phyloP scores from a whole-genome alignment of 2,888 invertebrate species.

The Osedax frankpressi region DNA sequence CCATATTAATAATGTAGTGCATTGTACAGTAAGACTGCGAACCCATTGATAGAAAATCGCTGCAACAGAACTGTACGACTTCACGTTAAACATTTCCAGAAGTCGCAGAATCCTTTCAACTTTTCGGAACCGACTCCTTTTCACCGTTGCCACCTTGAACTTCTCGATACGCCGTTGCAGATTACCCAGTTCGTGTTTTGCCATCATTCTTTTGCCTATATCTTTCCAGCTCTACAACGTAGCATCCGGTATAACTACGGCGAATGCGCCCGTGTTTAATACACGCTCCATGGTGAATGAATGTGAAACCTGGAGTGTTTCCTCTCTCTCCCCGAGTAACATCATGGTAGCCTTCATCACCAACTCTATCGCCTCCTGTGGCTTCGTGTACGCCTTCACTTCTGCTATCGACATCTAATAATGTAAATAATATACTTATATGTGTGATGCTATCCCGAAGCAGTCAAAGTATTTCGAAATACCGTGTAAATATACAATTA shows the following conservation, averaged over 20 bases:
- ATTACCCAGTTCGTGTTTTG: not conserved
- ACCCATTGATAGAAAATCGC: conserved; percentile 1
- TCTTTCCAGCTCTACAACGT: conserved; percentile 1
- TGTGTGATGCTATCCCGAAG: no score
- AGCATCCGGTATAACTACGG: no score
- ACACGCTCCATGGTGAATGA: no score
- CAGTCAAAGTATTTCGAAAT: no score
- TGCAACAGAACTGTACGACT: not conserved
- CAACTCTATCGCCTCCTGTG: conserved; percentile 36
- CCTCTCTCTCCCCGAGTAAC: conserved; percentile 32
- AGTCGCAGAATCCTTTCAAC: no score
- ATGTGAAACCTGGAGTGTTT: conserved; percentile 2
- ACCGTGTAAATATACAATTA: no score
- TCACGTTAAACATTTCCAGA: not conserved
- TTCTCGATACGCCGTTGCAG: not conserved
- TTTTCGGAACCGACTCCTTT: no score
- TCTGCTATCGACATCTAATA: conserved; percentile 39
- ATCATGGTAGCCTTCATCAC: conserved; percentile 38
- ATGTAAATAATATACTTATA: no score
- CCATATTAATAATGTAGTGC: no score
- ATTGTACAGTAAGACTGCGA: no score
- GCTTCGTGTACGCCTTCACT: conserved; percentile 37
- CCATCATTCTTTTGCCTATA: not conserved
- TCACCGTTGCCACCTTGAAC: not conserved
- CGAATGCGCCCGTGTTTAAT: no score